Base-by-base conservation (phyloP, 2,888 invertebrate genomes). In the Harpagoxenus sublaevis region DNA sequence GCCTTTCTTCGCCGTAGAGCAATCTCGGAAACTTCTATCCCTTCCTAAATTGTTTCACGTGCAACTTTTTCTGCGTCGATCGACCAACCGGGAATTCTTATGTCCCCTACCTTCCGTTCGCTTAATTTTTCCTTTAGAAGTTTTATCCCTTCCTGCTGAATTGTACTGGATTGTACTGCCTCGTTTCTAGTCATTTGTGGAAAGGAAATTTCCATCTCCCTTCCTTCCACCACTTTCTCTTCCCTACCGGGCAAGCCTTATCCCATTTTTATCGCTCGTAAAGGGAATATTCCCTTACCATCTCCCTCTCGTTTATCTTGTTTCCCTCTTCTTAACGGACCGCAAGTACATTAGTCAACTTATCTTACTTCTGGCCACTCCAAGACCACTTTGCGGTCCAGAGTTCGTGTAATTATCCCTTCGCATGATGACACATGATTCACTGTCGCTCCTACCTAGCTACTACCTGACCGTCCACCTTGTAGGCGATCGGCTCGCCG, bases 401-500 rank as follows among this genome's bases (percentile, higher is more conserved):
- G 18, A 65, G 23, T 18, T 42, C n/a, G 5, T 1, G 3, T n/a
- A 78, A 78, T 78, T 78, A 78, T 28, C 53, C 53, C 28, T 66
- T 66, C 12, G 28, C 28, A 42, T 18, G n/a, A 18, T 23, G n/a
- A 23, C 48, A n/a, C 18, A 39, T 51, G n/a, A 81, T 48, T 81
- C 60, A 71, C 18, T 55, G 45, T 35, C 48, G 60, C 48, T 62
- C 60, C 79, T 71, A 81, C 71, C 79, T 81, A 18, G 45, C 42
- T 60, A 60, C 42, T 31, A 65, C 42, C 65, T 45, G 28, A 42
- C 4, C 12, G 23, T 62, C n/a, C 31, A 57, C 55, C 68, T 68
- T 23, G 0, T 23, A 68, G 55, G 15, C 23, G 57, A 71, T 48
- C n/a, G 45, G 42, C 68, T 18, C 39, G 57, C 35, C 35, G 48